phyloP scores from a whole-genome alignment of 1,140 invertebrate species.

The Brachionus manjavacas region DNA sequence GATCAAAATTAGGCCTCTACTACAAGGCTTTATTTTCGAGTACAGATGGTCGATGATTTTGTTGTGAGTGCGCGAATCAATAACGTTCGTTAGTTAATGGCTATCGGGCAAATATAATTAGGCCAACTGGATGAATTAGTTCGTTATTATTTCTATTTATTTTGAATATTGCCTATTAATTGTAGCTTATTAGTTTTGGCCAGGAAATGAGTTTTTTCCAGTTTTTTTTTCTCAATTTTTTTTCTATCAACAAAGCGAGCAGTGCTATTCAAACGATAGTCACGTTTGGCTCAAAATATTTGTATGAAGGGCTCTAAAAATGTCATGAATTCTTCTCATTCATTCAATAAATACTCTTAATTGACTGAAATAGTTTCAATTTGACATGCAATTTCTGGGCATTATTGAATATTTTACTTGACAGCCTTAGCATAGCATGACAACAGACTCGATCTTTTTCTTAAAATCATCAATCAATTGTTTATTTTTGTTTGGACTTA shows the following conservation, averaged over 20 bases:
- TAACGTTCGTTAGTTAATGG: neutral
- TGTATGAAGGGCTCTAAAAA: neutral
- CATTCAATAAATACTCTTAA: neutral
- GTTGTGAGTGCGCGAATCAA: neutral
- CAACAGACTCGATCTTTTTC: neutral
- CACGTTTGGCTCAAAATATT: neutral
- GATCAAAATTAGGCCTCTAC: neutral
- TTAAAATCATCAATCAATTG: neutral
- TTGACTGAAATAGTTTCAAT: neutral
- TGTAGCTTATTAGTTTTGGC: conserved; percentile 26
- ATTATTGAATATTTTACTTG: neutral
- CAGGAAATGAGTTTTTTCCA: neutral
- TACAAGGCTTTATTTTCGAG: neutral
- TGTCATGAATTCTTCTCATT: neutral
- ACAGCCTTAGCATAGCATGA: neutral
- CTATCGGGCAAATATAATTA: neutral
- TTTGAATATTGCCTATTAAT: conserved; percentile 1
- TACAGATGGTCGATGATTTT: neutral
- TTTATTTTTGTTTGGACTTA: no score
- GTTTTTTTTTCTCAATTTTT: no score
- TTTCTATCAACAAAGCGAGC: conserved; percentile 6
- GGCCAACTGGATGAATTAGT: conserved; percentile 8
- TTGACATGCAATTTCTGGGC: neutral
- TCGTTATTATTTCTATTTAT: conserved; percentile 25
- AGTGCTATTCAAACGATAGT: neutral